phyloP scores from a whole-genome alignment of 2,888 invertebrate genomes.

The Ophion ellenae region DNA sequence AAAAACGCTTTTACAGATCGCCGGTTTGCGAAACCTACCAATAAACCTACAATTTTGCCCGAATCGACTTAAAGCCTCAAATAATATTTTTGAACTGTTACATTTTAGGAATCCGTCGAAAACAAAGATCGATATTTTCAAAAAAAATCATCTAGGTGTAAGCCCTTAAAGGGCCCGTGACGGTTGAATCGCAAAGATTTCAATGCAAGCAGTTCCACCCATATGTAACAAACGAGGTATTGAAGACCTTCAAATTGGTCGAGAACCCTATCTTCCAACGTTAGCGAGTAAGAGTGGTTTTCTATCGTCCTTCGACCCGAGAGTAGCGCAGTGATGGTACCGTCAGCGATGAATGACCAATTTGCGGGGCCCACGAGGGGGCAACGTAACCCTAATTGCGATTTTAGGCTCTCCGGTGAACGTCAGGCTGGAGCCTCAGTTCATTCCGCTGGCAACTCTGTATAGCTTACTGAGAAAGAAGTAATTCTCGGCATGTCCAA shows the following conservation, averaged over 20 bases:
- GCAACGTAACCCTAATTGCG: conserved; percentile 68
- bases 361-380: conserved; percentile 61
- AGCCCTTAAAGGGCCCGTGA: neutral
- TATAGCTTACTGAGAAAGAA: conserved; percentile 68
- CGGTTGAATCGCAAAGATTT: neutral
- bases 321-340: conserved; percentile 31
- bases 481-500: conserved; percentile 69
- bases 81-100: too few relatives aligned
- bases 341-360: conserved; percentile 69
- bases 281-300: conserved; percentile 40
- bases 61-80: too few relatives aligned
- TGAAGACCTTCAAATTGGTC: conserved; percentile 46
- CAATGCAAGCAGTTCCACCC: conserved; percentile 14
- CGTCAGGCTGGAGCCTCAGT: conserved; percentile 30
- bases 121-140: too few relatives aligned
- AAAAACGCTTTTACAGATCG: too few relatives aligned
- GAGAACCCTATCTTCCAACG: conserved; percentile 14
- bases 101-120: too few relatives aligned
- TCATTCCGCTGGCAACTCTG: conserved; percentile 45
- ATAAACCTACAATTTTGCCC: too few relatives aligned
- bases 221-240: conserved; percentile 39
- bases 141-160: too few relatives aligned
- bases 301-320: conserved; percentile 14
- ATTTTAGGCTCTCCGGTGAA: conserved; percentile 68
- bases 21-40: too few relatives aligned